Evolutionary conservation across 2,888 invertebrate genomes (phyloP).

Genomic region (Hirtodrosophila histrioides): DNA sequence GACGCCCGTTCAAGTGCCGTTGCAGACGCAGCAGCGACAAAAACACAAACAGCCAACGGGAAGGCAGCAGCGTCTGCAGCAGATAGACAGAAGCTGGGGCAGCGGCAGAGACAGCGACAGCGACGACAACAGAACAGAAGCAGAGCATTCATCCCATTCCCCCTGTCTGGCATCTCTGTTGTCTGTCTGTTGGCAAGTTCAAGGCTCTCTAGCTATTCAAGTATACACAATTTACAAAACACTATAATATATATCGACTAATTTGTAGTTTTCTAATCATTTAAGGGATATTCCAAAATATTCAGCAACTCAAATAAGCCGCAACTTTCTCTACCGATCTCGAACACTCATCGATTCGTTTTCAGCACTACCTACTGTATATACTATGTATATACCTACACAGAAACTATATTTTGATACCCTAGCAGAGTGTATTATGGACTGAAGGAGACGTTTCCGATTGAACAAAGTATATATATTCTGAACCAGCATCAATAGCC

Average conservation of each 20-base stretch:
- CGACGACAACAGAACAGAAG: constrained; percentile 26
- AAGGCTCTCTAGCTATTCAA: constrained; percentile 64
- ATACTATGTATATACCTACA: too few relatives aligned
- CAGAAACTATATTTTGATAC: too few relatives aligned
- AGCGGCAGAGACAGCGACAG: constrained; percentile 8
- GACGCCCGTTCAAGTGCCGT: constrained; percentile 63
- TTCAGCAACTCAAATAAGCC: too few relatives aligned
- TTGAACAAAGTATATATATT: too few relatives aligned
- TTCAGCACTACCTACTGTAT: too few relatives aligned
- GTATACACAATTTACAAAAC: constrained; percentile 16
- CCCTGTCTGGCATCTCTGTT: constrained; percentile 9
- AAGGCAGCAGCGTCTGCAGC: constrained; percentile 20
- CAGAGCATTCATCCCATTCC: constrained; percentile 11
- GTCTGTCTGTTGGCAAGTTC: constrained; percentile 68
- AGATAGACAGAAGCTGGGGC: constrained; percentile 44
- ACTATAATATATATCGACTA: constrained; percentile 31
- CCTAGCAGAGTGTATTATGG: too few relatives aligned
- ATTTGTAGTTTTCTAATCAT: constrained; percentile 34
- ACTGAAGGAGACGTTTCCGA: too few relatives aligned
- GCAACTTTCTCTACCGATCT: too few relatives aligned
- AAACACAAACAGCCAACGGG: constrained; percentile 46
- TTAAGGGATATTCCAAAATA: constrained; percentile 17
- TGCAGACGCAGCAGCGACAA: constrained; percentile 31
- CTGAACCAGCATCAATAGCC: too few relatives aligned
- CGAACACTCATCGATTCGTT: too few relatives aligned